Evolutionary conservation across 2,888 invertebrate genomes (phyloP), one percentile per base, ranked within the genome.

Genomic region (Reticulitermes lucifugus): DNA sequence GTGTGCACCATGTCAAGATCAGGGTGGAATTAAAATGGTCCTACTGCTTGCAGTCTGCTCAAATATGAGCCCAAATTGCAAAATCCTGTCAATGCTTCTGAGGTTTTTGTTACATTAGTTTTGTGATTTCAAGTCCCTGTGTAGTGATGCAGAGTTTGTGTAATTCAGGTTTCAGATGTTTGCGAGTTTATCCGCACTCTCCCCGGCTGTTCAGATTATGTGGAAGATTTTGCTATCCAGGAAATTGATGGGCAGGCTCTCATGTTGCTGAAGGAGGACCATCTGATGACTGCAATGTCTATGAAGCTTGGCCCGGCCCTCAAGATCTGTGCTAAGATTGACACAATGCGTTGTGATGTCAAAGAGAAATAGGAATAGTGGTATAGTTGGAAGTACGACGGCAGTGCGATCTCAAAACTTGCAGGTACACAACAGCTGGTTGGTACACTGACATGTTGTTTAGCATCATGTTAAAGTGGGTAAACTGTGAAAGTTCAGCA

Each of bases 231-330:
- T 92, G 94, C 96, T 21, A 95, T 96, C 89, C 98, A 99, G 91
- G 98, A 98, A 91, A 98, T 99, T 88, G 99, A 99, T 89, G 98
- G 99, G 0, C 98, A 98, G 89, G 98, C 98, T 0, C 91, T 99
- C 86, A 93, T 98, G 92, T 92, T 99, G 84, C 94, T 99, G 83
- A 96, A 97, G 89, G 98, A 98, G 88, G 98, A 98, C 89, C 98
- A 99, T 91, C 93, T 99, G 55, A 98, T 98, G 92, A 96, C 96
- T 88, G 97, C 98, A 12, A 97, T 99, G 93, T 96, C 95, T 86
- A 98, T 99, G 95, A 98, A 98, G 90, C 93, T 99, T 35, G 98
- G 98, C 0, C 98, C 98, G 0, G 98, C 98, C 0, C 93, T 99
- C 84, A 99, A 99, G 91, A 98, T 99, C 86, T 98, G 98, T 88